Evolutionary conservation across 53 echinoderm and acorn worm genomes (phyloP).

Genomic region (Echinometra lucunter): DNA sequence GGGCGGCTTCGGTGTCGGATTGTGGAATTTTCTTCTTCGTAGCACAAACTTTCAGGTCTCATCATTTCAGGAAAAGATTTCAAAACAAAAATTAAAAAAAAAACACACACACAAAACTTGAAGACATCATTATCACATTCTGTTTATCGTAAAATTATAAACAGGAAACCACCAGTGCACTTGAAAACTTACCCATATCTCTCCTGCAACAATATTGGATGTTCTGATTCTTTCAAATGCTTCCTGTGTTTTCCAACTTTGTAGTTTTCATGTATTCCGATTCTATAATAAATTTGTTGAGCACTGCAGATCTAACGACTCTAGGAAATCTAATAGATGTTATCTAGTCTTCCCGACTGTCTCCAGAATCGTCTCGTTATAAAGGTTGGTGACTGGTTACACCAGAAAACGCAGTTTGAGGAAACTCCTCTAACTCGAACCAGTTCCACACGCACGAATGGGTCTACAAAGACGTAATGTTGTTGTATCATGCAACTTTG

Average conservation of each 20-base stretch:
- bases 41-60: neutral
- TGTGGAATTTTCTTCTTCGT: neutral
- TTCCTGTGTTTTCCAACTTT: neutral
- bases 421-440: neutral
- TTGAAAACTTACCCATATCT: constrained; percentile 31
- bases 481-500: constrained; percentile 5
- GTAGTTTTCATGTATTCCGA: neutral
- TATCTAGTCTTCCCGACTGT: neutral
- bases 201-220: neutral
- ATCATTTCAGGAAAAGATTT: neutral
- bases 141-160: too few species aligned
- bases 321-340: neutral
- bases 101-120: too few species aligned
- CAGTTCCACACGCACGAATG: constrained; percentile 18
- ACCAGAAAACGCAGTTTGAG: neutral
- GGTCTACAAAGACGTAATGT: neutral
- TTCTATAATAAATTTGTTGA: neutral
- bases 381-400: too few species aligned
- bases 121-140: too few species aligned
- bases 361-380: neutral
- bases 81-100: neutral
- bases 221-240: neutral
- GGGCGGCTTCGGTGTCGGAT: neutral
- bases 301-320: neutral
- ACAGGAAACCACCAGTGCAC: neutral